phyloP scores from a whole-genome alignment of 2,888 invertebrate genomes.

The Drosophila atripex region DNA sequence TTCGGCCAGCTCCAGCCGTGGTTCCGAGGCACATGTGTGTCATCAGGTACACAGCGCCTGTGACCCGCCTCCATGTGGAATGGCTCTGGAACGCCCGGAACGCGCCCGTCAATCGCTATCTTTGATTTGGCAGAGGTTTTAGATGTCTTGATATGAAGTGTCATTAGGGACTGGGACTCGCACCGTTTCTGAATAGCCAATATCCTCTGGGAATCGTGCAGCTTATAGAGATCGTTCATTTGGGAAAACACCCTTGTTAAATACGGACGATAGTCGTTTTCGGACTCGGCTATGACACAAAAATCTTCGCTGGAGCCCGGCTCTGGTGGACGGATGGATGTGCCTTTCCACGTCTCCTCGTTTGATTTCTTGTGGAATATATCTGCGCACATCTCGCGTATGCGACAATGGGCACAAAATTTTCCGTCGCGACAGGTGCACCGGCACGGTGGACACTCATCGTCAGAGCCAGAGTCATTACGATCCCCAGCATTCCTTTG shows the following conservation, averaged over 20 bases:
- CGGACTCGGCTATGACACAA: conserved; percentile 55
- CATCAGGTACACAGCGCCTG: conserved; percentile 85
- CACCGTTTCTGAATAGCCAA: neutral
- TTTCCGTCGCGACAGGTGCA: conserved; percentile 71
- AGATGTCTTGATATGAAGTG: neutral
- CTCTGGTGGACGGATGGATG: conserved; percentile 15
- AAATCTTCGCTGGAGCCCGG: conserved; percentile 52
- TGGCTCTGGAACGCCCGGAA: neutral
- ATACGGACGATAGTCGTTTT: conserved; percentile 72
- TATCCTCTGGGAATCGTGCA: conserved; percentile 53
- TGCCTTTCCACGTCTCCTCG: neutral
- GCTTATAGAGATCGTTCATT: conserved; percentile 71
- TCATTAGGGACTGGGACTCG: neutral
- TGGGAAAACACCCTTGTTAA: conserved; percentile 75
- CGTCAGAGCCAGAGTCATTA: conserved; percentile 4
- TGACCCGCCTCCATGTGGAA: conserved; percentile 84
- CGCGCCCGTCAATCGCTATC: neutral
- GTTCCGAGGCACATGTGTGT: conserved; percentile 85
- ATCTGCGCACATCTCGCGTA: conserved; percentile 72
- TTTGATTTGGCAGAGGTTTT: neutral
- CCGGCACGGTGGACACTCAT: conserved; percentile 33
- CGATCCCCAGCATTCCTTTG: neutral
- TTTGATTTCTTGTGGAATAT: conserved; percentile 32
- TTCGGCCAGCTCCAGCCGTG: conserved; percentile 89
- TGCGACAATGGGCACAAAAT: conserved; percentile 76